These are phyloP conservation scores for Ganaspis sp. DNA, from an alignment of 1,140 invertebrate species.

Conservation along the genomic window DNA sequence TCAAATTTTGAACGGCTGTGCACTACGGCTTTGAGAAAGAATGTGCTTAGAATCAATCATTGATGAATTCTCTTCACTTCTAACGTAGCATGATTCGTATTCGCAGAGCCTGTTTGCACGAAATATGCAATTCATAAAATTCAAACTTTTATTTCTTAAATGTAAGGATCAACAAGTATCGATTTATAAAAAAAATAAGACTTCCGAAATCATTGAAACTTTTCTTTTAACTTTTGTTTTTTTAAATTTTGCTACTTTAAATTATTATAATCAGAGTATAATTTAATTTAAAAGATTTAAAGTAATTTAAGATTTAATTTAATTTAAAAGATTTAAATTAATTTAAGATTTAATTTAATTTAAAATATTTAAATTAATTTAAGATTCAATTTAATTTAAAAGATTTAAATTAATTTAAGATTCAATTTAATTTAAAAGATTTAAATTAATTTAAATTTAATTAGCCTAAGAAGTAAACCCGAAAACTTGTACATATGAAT, in stretches of 20 bases:
- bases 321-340: too few relatives aligned
- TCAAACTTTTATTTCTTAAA: constrained; percentile 35
- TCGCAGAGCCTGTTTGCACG: constrained; percentile 68
- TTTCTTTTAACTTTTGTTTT: background rate
- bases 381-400: background rate
- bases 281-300: background rate
- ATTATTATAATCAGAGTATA: background rate
- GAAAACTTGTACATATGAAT: too few relatives aligned
- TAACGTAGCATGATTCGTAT: constrained; percentile 69
- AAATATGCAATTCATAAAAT: constrained; percentile 52
- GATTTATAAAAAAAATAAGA: background rate
- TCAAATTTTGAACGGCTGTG: constrained; percentile 40
- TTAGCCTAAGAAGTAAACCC: too few relatives aligned
- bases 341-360: background rate
- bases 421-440: too few relatives aligned
- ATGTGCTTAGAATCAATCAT: constrained; percentile 56
- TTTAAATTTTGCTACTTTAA: background rate
- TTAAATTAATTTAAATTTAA: too few relatives aligned
- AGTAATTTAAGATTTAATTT: too few relatives aligned
- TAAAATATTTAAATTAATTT: background rate
- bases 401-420: too few relatives aligned
- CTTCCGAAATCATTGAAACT: constrained; percentile 5
- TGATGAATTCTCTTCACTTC: constrained; percentile 47
- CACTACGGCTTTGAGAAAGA: constrained; percentile 60
- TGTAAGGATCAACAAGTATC: background rate